A percentile compares a stretch with the other conserved stretches of the same genome.
Evolutionary conservation across 2,888 invertebrate species (phyloP).

Genomic region (Sericinus montela): DNA sequence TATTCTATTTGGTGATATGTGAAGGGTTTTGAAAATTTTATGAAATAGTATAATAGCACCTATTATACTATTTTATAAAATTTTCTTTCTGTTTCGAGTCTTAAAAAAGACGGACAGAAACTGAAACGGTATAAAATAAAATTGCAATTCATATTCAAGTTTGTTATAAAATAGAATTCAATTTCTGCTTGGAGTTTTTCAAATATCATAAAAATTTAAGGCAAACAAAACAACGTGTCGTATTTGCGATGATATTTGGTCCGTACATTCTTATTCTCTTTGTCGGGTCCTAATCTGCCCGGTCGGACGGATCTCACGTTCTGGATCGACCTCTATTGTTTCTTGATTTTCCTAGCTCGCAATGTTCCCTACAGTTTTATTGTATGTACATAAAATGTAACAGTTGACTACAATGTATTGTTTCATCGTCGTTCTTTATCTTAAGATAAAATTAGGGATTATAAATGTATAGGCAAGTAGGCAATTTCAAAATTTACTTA

Average conservation of each 20-base stretch:
- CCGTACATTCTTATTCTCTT: conserved; percentile 64
- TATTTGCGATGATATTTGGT: conserved; percentile 68
- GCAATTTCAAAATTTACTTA: no score
- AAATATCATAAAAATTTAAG: conserved; percentile 70
- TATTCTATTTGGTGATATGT: no score
- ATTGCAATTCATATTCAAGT: not conserved
- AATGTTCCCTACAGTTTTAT: conserved; percentile 10
- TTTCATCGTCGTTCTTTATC: no score
- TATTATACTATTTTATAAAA: no score
- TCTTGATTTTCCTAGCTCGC: conserved; percentile 52
- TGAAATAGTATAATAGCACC: no score
- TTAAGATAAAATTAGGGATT: no score
- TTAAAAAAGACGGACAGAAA: no score
- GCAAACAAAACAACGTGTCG: conserved; percentile 58
- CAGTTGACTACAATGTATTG: conserved; percentile 8
- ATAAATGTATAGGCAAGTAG: no score
- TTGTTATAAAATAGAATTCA: conserved; percentile 21
- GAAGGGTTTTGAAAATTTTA: no score
- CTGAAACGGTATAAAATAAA: not conserved
- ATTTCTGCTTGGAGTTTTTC: conserved; percentile 37
- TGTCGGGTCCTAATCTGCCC: conserved; percentile 61
- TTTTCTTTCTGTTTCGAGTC: no score
- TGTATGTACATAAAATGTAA: conserved; percentile 8
- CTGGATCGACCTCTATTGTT: conserved; percentile 56
- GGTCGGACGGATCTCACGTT: conserved; percentile 59